Evolutionary conservation across 1,140 invertebrate species (phyloP), one percentile per base, ranked within the genome.

Genomic region (Ganaspis sp.): DNA sequence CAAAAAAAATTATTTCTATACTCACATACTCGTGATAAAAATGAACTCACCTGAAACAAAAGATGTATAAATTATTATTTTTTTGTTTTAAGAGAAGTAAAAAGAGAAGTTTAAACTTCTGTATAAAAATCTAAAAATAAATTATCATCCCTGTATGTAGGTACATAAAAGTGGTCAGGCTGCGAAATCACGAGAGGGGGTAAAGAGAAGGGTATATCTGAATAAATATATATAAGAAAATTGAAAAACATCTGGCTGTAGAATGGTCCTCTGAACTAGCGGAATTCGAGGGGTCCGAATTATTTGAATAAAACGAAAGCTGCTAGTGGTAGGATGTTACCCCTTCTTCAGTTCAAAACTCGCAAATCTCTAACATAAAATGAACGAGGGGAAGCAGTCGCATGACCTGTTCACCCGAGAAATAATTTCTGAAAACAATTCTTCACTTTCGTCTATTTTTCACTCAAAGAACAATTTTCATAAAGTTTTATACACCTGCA

Each of bases 261-360:
- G 83, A 79, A 84, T 84, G 79, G 79, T 69, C 45, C 38, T 49
- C 37, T 21, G 45, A 77, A 84, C 81, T 86, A 87, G 85, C 82
- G 86, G 86, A 84, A 88, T 87, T 70, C 76, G 53, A 53, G 17
- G 77, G 76, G 71, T 73, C 78, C 78, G 83, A 84, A 87, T 49
- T 85, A 86, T 88, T 88, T 88, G 85, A 88, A 88, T 88, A 87
- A 86, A 87, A 83, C 83, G 83, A 84, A 88, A 85, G 81, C 81
- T 86, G 80, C 15, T 75, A 72, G 78, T 85, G 79, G 19, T 76
- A 74, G 76, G 72, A 78, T 78, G 69, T 69, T 73, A 70, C 83
- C 84, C 83, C 81, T 75, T 84, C 84, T 85, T 80, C 80, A 82
- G 78, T 80, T 77, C 80, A 42, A 73, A 70, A 77, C 76, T 77